Conservation (phyloP, 2,888 invertebrate species). For the Ochropacha duplaris region DNA sequence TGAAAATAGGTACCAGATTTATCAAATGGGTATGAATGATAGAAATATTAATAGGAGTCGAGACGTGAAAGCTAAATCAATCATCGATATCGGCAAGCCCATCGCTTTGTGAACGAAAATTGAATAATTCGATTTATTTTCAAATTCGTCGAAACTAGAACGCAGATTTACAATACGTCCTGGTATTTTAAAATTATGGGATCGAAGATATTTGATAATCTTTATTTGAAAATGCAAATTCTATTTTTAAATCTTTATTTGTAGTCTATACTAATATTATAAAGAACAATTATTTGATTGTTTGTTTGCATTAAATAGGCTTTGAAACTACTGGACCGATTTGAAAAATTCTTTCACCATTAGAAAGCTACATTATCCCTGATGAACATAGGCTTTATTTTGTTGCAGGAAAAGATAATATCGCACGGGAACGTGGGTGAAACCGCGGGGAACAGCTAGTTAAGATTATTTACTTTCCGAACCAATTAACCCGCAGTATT, state of each 20-base stretch:
- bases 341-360: too few species aligned
- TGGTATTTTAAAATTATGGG: background rate
- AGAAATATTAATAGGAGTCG: background rate
- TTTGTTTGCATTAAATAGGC: too few species aligned
- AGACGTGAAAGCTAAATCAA: conserved; percentile 29
- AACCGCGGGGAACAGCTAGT: too few species aligned
- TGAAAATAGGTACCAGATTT: background rate
- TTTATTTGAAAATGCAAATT: background rate
- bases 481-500: background rate
- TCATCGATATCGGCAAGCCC: conserved; percentile 32
- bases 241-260: too few species aligned
- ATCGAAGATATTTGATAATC: background rate
- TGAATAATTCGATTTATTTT: conserved; percentile 12
- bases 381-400: too few species aligned
- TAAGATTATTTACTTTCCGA: background rate
- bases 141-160: background rate
- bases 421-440: too few species aligned
- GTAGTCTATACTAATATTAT: too few species aligned
- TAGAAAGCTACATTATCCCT: too few species aligned
- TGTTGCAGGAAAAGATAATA: too few species aligned
- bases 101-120: conserved; percentile 28
- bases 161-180: conserved; percentile 1
- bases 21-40: conserved; percentile 2
- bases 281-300: too few species aligned
- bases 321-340: too few species aligned